These are phyloP conservation scores for Siphonodentalium dalli DNA, from an alignment of 2,888 invertebrate genomes.

Conservation along the genomic window DNA sequence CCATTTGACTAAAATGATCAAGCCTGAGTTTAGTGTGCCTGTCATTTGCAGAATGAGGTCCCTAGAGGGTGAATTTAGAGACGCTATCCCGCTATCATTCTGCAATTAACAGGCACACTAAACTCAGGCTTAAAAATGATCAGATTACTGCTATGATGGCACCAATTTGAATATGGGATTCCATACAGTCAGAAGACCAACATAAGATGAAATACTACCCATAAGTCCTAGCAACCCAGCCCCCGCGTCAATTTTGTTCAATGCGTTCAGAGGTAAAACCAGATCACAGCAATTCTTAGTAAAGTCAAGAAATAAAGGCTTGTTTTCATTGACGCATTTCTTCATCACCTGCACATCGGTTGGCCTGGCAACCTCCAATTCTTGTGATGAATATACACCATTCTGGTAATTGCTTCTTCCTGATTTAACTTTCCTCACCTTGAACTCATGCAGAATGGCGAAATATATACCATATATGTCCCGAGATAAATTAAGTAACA, in stretches of 20 bases:
- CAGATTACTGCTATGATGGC: constrained; percentile 68
- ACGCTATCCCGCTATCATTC: no score
- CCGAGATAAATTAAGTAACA: constrained; percentile 79
- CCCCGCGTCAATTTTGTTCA: constrained; percentile 80
- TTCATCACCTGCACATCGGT: constrained; percentile 22
- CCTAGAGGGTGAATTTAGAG: no score
- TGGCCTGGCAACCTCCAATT: constrained; percentile 63
- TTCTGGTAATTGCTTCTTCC: constrained; percentile 35
- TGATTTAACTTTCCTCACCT: constrained; percentile 19
- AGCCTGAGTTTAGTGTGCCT: no score
- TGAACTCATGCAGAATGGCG: constrained; percentile 36
- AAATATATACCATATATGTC: constrained; percentile 77
- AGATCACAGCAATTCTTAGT: constrained; percentile 87
- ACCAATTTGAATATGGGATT: constrained; percentile 80
- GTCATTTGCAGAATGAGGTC: no score
- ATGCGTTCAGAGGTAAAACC: constrained; percentile 82
- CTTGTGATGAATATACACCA: constrained; percentile 66
- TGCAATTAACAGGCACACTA: no score
- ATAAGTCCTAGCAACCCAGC: constrained; percentile 80
- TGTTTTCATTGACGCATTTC: constrained; percentile 40
- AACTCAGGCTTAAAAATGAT: no score
- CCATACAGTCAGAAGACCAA: constrained; percentile 78
- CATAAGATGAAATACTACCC: constrained; percentile 81
- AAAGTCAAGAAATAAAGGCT: constrained; percentile 76
- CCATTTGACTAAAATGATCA: no score